These are phyloP conservation scores for Amblyjoppa proteus DNA, from an alignment of 2,888 invertebrate genomes.

Conservation along the genomic window DNA sequence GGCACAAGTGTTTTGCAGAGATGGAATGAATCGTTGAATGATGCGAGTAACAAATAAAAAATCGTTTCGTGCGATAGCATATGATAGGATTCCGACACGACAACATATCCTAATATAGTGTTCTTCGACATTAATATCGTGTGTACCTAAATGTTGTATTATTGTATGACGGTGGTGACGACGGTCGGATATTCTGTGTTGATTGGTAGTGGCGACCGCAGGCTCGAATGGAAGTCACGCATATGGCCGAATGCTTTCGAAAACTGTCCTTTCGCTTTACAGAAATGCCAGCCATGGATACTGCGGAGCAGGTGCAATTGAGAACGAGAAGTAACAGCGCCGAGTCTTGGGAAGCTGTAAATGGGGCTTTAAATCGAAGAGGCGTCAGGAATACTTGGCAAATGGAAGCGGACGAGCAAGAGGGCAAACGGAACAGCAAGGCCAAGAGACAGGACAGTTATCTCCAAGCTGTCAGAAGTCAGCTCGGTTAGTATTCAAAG, in stretches of 20 bases:
- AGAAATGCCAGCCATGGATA: constrained; percentile 79
- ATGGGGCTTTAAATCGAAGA: constrained; percentile 74
- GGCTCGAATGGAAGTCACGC: not conserved
- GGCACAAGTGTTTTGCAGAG: constrained; percentile 53
- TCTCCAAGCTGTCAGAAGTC: constrained; percentile 84
- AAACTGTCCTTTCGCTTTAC: constrained; percentile 25
- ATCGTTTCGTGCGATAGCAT: not conserved
- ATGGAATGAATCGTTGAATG: constrained; percentile 49
- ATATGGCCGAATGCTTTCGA: not conserved
- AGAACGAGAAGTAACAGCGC: constrained; percentile 87
- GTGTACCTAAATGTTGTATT: constrained; percentile 23
- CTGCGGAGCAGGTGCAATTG: constrained; percentile 82
- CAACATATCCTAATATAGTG: constrained; percentile 8
- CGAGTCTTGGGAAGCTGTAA: constrained; percentile 86
- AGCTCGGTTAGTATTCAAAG: constrained; percentile 76
- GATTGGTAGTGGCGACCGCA: constrained; percentile 19
- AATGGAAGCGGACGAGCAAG: constrained; percentile 75
- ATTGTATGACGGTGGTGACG: constrained; percentile 27
- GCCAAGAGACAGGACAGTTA: constrained; percentile 85
- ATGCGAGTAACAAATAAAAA: constrained; percentile 2
- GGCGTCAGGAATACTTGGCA: constrained; percentile 80
- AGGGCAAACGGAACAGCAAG: constrained; percentile 80
- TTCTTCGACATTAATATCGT: constrained; percentile 39
- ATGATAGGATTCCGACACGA: constrained; percentile 1
- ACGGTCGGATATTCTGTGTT: constrained; percentile 23